These are phyloP conservation scores for Gallinago paraguaiae DNA, from an alignment of 2,113 vertebrate species.

Conservation along the genomic window DNA sequence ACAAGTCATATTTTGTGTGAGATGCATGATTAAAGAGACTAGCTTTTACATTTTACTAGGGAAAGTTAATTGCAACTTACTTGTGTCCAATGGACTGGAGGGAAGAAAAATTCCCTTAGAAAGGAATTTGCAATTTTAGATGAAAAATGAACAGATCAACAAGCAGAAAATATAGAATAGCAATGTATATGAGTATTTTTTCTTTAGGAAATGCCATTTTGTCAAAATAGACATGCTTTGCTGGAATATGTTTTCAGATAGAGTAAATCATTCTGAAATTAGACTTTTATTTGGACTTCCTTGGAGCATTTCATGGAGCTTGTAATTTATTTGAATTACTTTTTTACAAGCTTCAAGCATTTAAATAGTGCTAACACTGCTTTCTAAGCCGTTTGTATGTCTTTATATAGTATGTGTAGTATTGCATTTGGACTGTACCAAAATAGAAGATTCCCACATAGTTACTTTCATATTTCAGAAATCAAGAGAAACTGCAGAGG, in stretches of 20 bases:
- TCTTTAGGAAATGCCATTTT: background rate
- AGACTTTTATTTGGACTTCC: background rate
- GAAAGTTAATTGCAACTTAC: conserved; percentile 8
- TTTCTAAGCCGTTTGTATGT: background rate
- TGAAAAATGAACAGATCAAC: conserved; percentile 8
- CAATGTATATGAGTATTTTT: background rate
- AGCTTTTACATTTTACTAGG: conserved; percentile 5
- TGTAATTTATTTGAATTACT: background rate
- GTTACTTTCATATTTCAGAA: background rate
- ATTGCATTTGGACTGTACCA: background rate
- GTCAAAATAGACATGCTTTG: background rate
- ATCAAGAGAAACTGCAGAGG: background rate
- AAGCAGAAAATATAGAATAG: background rate
- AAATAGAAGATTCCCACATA: background rate
- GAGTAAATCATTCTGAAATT: conserved; percentile 12
- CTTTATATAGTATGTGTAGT: background rate
- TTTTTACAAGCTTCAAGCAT: background rate
- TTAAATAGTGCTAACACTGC: background rate
- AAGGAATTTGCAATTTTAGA: background rate
- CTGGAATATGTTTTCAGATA: background rate
- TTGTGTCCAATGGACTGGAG: background rate
- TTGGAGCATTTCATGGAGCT: background rate
- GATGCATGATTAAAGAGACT: background rate
- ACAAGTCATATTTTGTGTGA: conserved; percentile 4
- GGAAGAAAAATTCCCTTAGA: background rate